Conservation (phyloP, 2,113 vertebrate species). For the Pluvianellus socialis region DNA sequence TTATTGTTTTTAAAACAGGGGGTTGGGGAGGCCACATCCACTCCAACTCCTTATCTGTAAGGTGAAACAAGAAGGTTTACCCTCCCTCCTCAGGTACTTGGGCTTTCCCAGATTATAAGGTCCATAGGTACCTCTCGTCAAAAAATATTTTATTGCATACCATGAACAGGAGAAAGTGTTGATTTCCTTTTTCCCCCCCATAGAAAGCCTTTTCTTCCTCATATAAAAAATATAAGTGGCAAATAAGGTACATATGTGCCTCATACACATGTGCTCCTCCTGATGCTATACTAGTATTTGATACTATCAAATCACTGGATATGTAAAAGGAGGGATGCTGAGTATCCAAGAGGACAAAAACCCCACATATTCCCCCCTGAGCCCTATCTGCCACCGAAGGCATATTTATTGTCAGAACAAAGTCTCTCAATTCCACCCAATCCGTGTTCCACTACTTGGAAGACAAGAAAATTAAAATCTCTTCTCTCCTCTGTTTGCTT, state of each 20-base stretch:
- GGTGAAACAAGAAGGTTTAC: background rate
- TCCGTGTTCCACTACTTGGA: background rate
- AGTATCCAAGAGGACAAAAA: background rate
- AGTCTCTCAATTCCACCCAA: background rate
- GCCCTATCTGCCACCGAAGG: background rate
- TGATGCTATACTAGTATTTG: no score
- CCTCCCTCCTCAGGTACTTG: background rate
- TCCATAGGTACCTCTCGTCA: background rate
- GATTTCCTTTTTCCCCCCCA: background rate
- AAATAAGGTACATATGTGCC: background rate
- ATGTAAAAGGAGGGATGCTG: background rate
- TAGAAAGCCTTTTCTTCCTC: background rate
- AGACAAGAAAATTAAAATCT: background rate
- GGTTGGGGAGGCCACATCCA: no score
- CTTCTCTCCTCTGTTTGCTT: background rate
- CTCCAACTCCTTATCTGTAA: background rate
- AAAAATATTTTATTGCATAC: background rate
- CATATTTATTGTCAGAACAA: background rate
- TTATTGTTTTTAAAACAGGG: no score
- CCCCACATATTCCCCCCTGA: no score
- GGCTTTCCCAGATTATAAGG: background rate
- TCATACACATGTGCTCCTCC: background rate
- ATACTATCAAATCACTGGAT: background rate
- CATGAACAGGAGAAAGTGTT: background rate
- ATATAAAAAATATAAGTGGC: background rate